phyloP scores from a whole-genome alignment of 2,113 vertebrate species.

The Microtus montanus region DNA sequence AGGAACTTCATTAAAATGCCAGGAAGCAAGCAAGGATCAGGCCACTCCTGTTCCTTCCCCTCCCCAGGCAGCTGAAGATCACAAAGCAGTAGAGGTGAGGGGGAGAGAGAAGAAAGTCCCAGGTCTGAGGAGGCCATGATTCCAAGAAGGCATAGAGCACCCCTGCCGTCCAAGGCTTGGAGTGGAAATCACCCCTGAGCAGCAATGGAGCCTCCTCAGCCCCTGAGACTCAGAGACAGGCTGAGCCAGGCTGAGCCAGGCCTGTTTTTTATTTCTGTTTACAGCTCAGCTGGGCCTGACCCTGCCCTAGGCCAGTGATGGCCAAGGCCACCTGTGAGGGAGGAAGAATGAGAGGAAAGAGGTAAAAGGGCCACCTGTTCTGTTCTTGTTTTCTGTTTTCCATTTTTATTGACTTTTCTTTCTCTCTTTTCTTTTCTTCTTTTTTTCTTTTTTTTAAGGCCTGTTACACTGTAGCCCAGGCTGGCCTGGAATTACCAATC shows the following conservation, averaged over 20 bases:
- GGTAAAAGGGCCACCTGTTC: not conserved
- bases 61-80: not conserved
- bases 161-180: rapidly evolving
- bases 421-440: no score
- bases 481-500: not conserved
- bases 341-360: not conserved
- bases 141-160: not conserved
- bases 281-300: not conserved
- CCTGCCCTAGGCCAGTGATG: not conserved
- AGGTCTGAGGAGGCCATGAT: not conserved
- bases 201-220: not conserved
- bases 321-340: not conserved
- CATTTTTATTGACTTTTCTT: not conserved
- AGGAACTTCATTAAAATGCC: slow-evolving; percentile 57
- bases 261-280: not conserved
- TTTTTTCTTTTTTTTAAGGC: not conserved
- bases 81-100: not conserved
- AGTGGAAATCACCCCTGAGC: not conserved
- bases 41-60: slow-evolving; percentile 53
- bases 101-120: not conserved
- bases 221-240: not conserved
- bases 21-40: slow-evolving; percentile 41
- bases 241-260: not conserved
- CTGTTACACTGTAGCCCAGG: not conserved
- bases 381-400: not conserved